Evolutionary conservation across 1,140 invertebrate genomes (phyloP).

Genomic region (Cepaea nemoralis): DNA sequence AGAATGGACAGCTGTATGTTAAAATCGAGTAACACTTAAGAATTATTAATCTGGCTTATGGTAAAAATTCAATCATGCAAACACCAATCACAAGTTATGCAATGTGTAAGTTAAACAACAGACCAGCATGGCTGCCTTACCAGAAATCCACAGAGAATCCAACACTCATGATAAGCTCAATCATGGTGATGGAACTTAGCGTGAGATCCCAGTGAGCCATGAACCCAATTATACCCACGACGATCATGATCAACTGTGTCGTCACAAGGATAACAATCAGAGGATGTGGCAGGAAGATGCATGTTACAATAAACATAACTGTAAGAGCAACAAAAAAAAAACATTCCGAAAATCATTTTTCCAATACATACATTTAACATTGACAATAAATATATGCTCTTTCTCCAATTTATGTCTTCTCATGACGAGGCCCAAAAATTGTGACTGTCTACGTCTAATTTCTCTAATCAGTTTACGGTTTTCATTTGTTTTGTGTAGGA

Average conservation of each 20-base stretch:
- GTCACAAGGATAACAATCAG: slow-evolving; percentile 94
- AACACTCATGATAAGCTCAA: slow-evolving; percentile 98
- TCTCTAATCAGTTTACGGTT: too few relatives aligned
- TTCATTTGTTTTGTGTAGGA: too few relatives aligned
- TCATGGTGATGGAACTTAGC: slow-evolving; percentile 97
- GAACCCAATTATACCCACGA: slow-evolving; percentile 95
- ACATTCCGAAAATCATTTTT: background rate
- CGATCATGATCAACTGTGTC: slow-evolving; percentile 95
- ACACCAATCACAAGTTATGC: too few relatives aligned
- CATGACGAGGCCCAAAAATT: too few relatives aligned
- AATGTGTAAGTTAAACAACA: too few relatives aligned
- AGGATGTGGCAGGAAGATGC: slow-evolving; percentile 95
- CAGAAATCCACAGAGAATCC: slow-evolving; percentile 91
- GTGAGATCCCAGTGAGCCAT: slow-evolving; percentile 96
- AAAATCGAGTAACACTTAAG: too few relatives aligned
- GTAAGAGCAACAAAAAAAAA: background rate
- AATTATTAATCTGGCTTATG: too few relatives aligned
- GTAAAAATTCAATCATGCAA: too few relatives aligned
- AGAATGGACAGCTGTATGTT: too few relatives aligned
- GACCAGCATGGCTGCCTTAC: background rate
- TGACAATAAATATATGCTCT: too few relatives aligned
- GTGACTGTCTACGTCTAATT: too few relatives aligned
- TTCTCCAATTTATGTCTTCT: too few relatives aligned
- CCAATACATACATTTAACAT: background rate
- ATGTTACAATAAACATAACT: slow-evolving; percentile 95